Evolutionary conservation across 2,888 invertebrate species (phyloP).

Genomic region (Acrocyrtus sp.): DNA sequence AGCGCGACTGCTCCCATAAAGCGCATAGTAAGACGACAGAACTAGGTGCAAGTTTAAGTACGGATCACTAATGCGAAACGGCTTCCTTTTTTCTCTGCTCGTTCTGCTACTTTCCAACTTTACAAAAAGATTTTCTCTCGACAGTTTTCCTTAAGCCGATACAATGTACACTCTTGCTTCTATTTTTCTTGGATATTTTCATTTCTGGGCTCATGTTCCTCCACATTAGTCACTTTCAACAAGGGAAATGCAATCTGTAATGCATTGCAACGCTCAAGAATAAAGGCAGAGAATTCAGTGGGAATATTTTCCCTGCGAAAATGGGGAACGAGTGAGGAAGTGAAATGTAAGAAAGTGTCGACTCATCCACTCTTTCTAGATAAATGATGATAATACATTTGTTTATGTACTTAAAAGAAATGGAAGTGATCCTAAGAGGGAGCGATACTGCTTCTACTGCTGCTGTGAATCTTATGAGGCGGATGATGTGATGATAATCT

Average conservation of each 20-base stretch:
- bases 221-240: slow-evolving; percentile 28
- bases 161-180: too few species aligned
- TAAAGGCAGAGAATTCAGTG: too few species aligned
- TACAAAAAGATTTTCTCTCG: too few species aligned
- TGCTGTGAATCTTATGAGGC: slow-evolving; percentile 28
- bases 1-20: too few species aligned
- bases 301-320: too few species aligned
- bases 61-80: slow-evolving; percentile 12
- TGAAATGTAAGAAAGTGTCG: slow-evolving; percentile 17
- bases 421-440: background rate
- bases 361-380: slow-evolving; percentile 36
- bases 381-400: slow-evolving; percentile 25
- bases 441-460: background rate
- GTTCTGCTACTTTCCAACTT: too few species aligned
- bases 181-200: background rate
- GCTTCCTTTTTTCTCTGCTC: slow-evolving; percentile 3
- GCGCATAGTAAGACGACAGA: too few species aligned
- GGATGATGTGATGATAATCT: slow-evolving; percentile 34
- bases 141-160: too few species aligned
- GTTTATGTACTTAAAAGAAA: background rate
- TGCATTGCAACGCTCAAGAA: too few species aligned
- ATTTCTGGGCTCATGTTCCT: background rate
- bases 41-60: too few species aligned
- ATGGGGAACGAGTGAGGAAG: background rate
- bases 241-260: slow-evolving; percentile 5